Conservation (phyloP, 2,888 invertebrate genomes). For the Ligdia adustata region DNA sequence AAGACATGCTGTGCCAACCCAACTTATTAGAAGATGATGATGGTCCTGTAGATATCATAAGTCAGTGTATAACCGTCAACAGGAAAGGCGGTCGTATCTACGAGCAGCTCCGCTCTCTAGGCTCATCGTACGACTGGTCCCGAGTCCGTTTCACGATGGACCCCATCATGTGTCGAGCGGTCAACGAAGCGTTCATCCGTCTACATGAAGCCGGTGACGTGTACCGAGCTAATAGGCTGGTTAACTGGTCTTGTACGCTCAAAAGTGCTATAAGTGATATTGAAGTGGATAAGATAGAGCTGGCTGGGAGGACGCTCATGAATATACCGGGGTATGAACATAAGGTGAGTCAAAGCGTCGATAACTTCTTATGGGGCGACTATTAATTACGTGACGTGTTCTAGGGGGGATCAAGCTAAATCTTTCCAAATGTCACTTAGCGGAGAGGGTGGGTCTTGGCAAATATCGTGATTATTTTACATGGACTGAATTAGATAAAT, state of each 20-base stretch:
- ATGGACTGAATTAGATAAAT: too few relatives aligned
- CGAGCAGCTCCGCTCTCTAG: constrained; percentile 93
- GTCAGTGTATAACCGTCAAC: constrained; percentile 50
- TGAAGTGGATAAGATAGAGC: constrained; percentile 97
- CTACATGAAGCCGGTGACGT: constrained; percentile 94
- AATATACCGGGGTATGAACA: constrained; percentile 96
- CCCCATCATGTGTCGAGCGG: constrained; percentile 92
- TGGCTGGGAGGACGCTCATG: constrained; percentile 93
- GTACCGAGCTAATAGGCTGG: constrained; percentile 93
- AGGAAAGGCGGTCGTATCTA: constrained; percentile 90
- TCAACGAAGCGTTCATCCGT: constrained; percentile 96
- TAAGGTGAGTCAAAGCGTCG: too few relatives aligned
- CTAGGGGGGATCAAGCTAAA: too few relatives aligned
- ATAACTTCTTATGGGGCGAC: too few relatives aligned
- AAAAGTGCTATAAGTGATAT: constrained; percentile 99
- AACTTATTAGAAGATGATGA: too few relatives aligned
- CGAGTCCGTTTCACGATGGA: constrained; percentile 99
- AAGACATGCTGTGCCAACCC: too few relatives aligned
- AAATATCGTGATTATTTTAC: too few relatives aligned
- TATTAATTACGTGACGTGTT: too few relatives aligned
- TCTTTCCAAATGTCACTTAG: too few relatives aligned
- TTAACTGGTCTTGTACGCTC: constrained; percentile 99
- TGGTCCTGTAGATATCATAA: too few relatives aligned
- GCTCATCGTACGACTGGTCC: constrained; percentile 97
- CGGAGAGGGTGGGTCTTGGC: too few relatives aligned